These are phyloP conservation scores for Lateolabrax maculatus DNA, from an alignment of 2,797 vertebrate genomes.

Conservation along the genomic window DNA sequence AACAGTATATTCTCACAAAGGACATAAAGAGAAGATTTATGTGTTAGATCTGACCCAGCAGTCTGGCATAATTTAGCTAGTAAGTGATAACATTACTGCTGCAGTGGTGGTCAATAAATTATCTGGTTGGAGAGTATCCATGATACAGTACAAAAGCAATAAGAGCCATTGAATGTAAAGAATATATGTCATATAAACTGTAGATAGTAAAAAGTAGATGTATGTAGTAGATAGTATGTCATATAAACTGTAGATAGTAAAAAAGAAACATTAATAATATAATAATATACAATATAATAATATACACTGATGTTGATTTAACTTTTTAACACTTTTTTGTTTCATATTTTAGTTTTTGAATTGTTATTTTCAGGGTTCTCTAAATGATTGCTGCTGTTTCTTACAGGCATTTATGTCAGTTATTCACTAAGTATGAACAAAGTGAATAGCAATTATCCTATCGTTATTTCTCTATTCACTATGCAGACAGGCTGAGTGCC, in stretches of 20 bases:
- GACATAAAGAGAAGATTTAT: conserved; percentile 21
- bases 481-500: conserved; percentile 14
- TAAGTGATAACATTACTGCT: conserved; percentile 25
- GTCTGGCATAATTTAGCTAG: conserved; percentile 25
- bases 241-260: too few relatives aligned
- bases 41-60: conserved; percentile 9
- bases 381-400: neutral
- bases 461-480: conserved; percentile 32
- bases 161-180: conserved; percentile 1
- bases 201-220: too few relatives aligned
- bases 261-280: neutral
- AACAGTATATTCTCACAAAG: neutral
- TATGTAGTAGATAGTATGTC: too few relatives aligned
- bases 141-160: neutral
- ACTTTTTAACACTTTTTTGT: neutral
- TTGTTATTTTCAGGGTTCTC: neutral
- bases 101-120: conserved; percentile 42
- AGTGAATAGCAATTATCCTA: conserved; percentile 27
- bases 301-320: neutral
- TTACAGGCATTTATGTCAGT: conserved; percentile 1
- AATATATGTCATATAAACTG: neutral
- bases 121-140: neutral
- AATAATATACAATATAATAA: too few relatives aligned
- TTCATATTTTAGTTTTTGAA: neutral
- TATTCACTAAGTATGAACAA: conserved; percentile 11